A percentile compares a stretch with the other conserved stretches of the same genome.
Evolutionary conservation across 2,797 vertebrate genomes (phyloP).

Genomic region (Tangara arthus): DNA sequence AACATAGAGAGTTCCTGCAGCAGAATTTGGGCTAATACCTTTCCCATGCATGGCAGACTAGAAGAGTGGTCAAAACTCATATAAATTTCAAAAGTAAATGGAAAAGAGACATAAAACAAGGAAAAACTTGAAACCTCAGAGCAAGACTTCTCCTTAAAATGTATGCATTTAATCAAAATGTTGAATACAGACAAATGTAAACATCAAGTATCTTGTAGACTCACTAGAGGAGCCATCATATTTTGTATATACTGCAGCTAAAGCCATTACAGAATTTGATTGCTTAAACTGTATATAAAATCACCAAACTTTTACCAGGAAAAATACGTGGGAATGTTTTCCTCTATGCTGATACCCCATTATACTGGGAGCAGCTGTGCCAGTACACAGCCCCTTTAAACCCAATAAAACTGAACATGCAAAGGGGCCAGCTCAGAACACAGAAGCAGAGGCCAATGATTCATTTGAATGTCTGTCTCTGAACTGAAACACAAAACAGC

Average conservation of each 20-base stretch:
- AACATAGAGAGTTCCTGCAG: neutral
- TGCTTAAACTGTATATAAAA: neutral
- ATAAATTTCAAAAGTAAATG: neutral
- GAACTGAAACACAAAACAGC: conserved; percentile 49
- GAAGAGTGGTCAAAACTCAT: neutral
- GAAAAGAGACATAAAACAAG: neutral
- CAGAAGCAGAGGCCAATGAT: conserved; percentile 21
- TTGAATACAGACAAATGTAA: neutral
- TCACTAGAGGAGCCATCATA: neutral
- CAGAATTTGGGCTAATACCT: neutral
- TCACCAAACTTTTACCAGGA: neutral
- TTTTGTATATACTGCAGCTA: neutral
- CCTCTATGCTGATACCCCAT: neutral
- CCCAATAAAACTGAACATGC: neutral
- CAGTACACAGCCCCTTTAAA: neutral
- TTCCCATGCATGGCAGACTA: neutral
- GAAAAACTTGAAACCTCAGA: neutral
- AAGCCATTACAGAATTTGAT: neutral
- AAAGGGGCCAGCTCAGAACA: neutral
- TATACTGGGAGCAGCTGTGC: neutral
- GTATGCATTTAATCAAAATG: neutral
- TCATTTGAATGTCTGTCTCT: conserved; percentile 6
- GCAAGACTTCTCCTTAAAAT: neutral
- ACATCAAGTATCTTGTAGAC: neutral
- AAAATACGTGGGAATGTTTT: neutral